Conservation (phyloP, 2,797 vertebrate species). For the Anomalospiza imberbis region DNA sequence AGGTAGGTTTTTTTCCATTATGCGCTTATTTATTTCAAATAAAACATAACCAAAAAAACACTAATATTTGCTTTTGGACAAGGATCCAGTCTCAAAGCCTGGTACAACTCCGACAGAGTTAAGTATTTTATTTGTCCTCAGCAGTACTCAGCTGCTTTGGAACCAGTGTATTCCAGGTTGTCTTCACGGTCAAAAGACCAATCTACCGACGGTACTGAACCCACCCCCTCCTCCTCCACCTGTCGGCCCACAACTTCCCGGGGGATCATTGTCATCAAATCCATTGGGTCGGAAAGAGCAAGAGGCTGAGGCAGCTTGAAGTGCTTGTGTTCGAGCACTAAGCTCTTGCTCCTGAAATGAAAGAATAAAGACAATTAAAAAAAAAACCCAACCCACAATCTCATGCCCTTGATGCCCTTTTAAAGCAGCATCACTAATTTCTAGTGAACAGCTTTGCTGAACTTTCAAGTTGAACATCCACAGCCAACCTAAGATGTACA, state of each 20-base stretch:
- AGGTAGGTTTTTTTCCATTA: slow-evolving; percentile 81
- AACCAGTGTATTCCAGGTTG: slow-evolving; percentile 67
- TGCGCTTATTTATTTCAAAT: slow-evolving; percentile 74
- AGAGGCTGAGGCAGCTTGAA: slow-evolving; percentile 91
- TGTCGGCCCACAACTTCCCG: slow-evolving; percentile 94
- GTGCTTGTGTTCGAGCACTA: slow-evolving; percentile 90
- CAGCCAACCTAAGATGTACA: background rate
- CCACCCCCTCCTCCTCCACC: slow-evolving; percentile 91
- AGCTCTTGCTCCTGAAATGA: slow-evolving; percentile 92
- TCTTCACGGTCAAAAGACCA: slow-evolving; percentile 87
- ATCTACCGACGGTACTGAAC: slow-evolving; percentile 92
- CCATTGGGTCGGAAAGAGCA: slow-evolving; percentile 96
- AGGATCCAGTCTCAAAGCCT: slow-evolving; percentile 67
- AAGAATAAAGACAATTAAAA: background rate
- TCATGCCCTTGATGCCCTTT: background rate
- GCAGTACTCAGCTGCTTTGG: slow-evolving; percentile 47
- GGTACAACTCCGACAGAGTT: slow-evolving; percentile 58
- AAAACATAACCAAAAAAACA: slow-evolving; percentile 64
- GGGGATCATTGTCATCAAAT: slow-evolving; percentile 97
- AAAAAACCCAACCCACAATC: rapidly evolving
- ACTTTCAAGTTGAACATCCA: background rate
- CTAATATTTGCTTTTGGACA: slow-evolving; percentile 63
- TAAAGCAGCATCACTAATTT: background rate
- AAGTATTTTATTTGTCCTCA: slow-evolving; percentile 67
- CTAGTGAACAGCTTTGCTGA: background rate